Percentiles rank a stretch among this genome's conserved stretches.
Evolutionary conservation across 2,113 vertebrate species (phyloP).

Genomic region (Pagrus major): DNA sequence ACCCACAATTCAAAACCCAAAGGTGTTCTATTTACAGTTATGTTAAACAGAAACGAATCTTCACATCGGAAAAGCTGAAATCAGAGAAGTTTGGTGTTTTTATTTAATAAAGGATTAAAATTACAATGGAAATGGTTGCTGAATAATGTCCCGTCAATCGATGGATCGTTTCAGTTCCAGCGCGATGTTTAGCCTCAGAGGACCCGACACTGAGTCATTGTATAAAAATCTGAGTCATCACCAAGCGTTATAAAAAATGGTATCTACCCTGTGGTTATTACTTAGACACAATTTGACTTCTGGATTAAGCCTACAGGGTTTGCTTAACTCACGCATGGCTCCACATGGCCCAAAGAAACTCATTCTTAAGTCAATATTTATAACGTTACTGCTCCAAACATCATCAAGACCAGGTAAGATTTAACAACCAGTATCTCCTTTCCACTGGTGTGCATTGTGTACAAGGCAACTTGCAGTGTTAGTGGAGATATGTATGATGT

Average conservation of each 20-base stretch:
- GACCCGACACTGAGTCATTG: neutral
- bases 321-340: constrained; percentile 11
- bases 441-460: constrained; percentile 3
- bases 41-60: neutral
- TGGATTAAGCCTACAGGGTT: neutral
- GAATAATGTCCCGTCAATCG: neutral
- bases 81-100: neutral
- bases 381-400: too few species aligned
- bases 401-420: neutral
- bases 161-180: neutral
- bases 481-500: constrained; percentile 36
- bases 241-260: neutral
- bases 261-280: neutral
- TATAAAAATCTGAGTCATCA: neutral
- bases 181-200: neutral
- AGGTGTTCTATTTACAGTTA: neutral
- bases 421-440: neutral
- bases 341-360: neutral
- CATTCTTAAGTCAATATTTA: neutral
- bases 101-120: neutral
- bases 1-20: neutral
- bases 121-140: too few species aligned
- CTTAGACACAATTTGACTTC: constrained; percentile 2
- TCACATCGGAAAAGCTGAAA: neutral
- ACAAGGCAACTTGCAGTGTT: constrained; percentile 29